These are phyloP conservation scores for Lepidocyrtinus sp. DNA, from an alignment of 2,888 invertebrate species.

Conservation along the genomic window DNA sequence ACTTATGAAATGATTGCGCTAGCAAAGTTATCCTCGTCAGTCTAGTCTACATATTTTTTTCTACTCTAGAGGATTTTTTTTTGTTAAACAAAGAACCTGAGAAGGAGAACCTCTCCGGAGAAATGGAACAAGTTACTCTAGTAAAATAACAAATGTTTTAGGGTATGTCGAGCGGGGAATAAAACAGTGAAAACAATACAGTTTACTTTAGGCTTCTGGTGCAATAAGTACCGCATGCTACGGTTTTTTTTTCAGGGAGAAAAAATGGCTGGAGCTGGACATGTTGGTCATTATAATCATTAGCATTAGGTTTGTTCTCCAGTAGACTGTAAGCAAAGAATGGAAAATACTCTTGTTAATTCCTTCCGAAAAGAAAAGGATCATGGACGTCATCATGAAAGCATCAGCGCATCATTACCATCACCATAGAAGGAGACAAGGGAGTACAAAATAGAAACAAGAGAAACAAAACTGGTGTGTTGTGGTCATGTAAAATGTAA, in stretches of 20 bases:
- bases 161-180: not conserved
- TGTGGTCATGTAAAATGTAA: slow-evolving; percentile 11
- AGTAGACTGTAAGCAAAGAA: not conserved
- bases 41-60: not conserved
- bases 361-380: not conserved
- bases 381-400: slow-evolving; percentile 50
- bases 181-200: not conserved
- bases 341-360: not conserved
- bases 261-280: slow-evolving; percentile 5
- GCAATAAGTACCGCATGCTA: not conserved
- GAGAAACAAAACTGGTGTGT: too few relatives aligned
- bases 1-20: slow-evolving; percentile 3
- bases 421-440: slow-evolving; percentile 29
- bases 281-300: slow-evolving; percentile 47
- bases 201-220: not conserved
- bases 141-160: not conserved
- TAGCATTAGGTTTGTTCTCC: slow-evolving; percentile 37
- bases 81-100: not conserved
- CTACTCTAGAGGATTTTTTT: not conserved
- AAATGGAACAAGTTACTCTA: not conserved
- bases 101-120: not conserved
- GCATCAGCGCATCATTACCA: slow-evolving; percentile 58
- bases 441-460: slow-evolving; percentile 19
- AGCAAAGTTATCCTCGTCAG: too few relatives aligned
- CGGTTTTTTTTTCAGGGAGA: not conserved